A percentile compares a stretch with the other conserved stretches of the same genome.
These are phyloP conservation scores for Proteles cristata DNA, from an alignment of 2,113 vertebrate genomes.

Conservation along the genomic window DNA sequence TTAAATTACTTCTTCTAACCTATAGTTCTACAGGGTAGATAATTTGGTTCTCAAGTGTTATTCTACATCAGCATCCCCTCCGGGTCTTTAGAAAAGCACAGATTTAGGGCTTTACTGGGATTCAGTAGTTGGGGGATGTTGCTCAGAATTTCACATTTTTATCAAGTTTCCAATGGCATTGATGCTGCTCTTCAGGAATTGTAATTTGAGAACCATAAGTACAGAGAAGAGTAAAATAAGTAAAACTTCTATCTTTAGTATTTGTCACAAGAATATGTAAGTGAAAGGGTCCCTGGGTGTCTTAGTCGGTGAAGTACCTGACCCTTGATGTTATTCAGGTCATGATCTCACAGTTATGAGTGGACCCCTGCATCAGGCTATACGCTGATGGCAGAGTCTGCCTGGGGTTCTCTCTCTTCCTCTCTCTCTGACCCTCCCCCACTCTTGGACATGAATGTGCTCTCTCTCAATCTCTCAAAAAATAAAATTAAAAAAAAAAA, in stretches of 20 bases:
- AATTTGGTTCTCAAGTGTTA: not conserved
- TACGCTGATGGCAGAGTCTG: no score
- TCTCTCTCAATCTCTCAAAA: no score
- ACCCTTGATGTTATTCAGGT: no score
- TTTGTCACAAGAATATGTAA: not conserved
- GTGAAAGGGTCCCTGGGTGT: no score
- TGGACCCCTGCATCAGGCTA: no score
- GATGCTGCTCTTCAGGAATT: not conserved
- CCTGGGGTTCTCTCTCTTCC: no score
- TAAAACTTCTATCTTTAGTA: not conserved
- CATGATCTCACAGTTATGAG: no score
- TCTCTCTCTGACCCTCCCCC: no score
- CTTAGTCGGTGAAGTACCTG: no score
- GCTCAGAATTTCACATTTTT: not conserved
- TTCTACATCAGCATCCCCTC: rapidly evolving
- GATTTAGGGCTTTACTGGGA: not conserved
- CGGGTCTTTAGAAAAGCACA: not conserved
- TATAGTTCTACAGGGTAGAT: not conserved
- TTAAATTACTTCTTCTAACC: not conserved
- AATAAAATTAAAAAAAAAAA: no score
- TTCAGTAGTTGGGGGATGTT: not conserved
- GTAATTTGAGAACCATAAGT: not conserved
- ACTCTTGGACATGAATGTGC: no score
- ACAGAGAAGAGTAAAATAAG: not conserved
- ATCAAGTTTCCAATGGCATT: not conserved